Evolutionary conservation across 2,888 invertebrate genomes (phyloP).

Genomic region (Latrodectus elegans): DNA sequence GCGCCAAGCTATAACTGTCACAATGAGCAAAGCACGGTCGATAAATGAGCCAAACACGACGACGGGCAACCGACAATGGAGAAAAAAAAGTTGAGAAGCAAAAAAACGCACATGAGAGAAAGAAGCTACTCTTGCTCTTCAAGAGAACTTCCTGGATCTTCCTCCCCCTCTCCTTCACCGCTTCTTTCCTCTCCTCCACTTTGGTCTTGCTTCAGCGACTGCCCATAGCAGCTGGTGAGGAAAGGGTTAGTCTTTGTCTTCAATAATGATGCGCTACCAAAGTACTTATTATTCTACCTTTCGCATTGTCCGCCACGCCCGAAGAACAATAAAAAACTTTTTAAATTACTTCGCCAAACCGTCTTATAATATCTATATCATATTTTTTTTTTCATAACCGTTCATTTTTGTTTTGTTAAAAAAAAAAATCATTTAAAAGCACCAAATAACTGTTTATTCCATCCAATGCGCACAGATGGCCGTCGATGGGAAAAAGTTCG

Average conservation of each 20-base stretch:
- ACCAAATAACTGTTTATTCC: conserved; percentile 60
- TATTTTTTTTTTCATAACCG: conserved; percentile 18
- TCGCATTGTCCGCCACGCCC: conserved; percentile 55
- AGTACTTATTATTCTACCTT: conserved; percentile 55
- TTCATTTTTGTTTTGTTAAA: conserved; percentile 22
- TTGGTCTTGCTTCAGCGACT: conserved; percentile 43
- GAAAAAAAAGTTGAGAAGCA: conserved; percentile 30
- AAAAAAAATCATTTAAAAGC: conserved; percentile 22
- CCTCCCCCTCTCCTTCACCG: conserved; percentile 18
- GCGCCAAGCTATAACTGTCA: neutral
- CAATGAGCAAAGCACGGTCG: conserved; percentile 22
- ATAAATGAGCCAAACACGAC: conserved; percentile 44
- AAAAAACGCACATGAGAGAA: conserved; percentile 40
- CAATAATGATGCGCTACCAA: conserved; percentile 41
- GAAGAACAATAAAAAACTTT: conserved; percentile 31
- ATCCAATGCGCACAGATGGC: conserved; percentile 48
- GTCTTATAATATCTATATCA: conserved; percentile 59
- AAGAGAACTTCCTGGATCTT: conserved; percentile 33
- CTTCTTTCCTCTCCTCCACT: conserved; percentile 32
- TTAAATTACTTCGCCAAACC: conserved; percentile 60
- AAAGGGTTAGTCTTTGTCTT: conserved; percentile 68
- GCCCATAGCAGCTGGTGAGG: conserved; percentile 65
- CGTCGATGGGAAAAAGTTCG: conserved; percentile 21
- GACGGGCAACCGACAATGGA: conserved; percentile 35
- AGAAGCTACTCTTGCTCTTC: conserved; percentile 41